A percentile compares a stretch with the other conserved stretches of the same genome.
These are phyloP conservation scores for Cecropterus lyciades DNA, from an alignment of 1,140 invertebrate genomes.

Conservation along the genomic window DNA sequence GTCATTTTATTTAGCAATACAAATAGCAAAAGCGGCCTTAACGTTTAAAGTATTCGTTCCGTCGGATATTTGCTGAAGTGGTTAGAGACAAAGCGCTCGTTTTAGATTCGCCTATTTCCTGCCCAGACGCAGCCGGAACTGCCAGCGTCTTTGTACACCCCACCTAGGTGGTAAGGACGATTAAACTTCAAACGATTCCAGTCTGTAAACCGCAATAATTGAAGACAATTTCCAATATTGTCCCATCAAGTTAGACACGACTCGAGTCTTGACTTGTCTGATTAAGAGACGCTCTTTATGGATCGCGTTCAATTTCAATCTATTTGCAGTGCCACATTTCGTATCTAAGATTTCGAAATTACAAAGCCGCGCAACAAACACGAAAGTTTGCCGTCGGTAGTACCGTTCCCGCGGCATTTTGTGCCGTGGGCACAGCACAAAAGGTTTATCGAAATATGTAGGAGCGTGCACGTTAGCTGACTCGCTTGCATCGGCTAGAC, in stretches of 20 bases:
- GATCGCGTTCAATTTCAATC: constrained; percentile 27
- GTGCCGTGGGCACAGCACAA: constrained; percentile 13
- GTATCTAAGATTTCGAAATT: constrained; percentile 30
- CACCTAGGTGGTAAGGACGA: background rate
- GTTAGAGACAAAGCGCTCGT: constrained; percentile 64
- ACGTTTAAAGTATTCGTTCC: constrained; percentile 37
- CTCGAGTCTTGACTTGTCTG: constrained; percentile 14
- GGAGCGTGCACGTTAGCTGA: constrained; percentile 32
- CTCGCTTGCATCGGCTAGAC: constrained; percentile 22
- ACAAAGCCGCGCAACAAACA: background rate
- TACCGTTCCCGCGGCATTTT: constrained; percentile 1
- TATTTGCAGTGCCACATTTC: constrained; percentile 23
- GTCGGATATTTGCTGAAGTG: constrained; percentile 51
- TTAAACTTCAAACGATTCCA: constrained; percentile 22
- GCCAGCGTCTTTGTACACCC: constrained; percentile 51
- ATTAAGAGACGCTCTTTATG: constrained; percentile 27
- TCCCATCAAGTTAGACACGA: background rate
- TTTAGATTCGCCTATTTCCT: constrained; percentile 72
- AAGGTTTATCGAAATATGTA: constrained; percentile 44
- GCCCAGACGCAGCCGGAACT: constrained; percentile 67
- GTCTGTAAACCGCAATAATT: background rate
- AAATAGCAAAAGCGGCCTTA: background rate
- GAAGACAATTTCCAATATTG: background rate
- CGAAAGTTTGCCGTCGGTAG: background rate
- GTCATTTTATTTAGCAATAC: too few relatives aligned